Evolutionary conservation across 2,113 vertebrate species (phyloP), one percentile per base, ranked within the genome.

Genomic region (Xiphophorus couchianus): DNA sequence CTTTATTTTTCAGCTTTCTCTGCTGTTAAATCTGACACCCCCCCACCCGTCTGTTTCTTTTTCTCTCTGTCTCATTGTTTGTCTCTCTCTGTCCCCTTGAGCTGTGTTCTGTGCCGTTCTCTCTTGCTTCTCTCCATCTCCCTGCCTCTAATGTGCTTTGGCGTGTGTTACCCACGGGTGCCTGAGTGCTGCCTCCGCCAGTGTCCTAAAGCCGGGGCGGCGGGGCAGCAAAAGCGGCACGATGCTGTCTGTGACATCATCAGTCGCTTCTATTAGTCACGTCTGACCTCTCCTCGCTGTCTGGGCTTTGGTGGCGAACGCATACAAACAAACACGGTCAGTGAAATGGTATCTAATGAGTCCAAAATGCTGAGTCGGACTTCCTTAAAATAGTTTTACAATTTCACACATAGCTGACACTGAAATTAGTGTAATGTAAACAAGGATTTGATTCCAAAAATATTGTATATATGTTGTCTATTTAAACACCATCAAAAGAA

Each of bases 81-180:
- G 35, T 77, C 76, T 84, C 78, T 66, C 72, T 81, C 76, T 70
- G 79, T 91, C 88, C 86, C 88, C 84, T 86, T 77, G 79, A 90
- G 90, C 89, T 69, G 61, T 83, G 82, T 89, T 89, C 88, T 78
- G 75, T 85, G 70, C 39, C 81, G 84, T 76, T 82, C 84, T 81
- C 74, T 87, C 84, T 81, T n/a, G 71, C 75, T 81, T 87, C 75
- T 79, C 85, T 86, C 78, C 74, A 70, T 86, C 84, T 86, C 85
- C 68, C 74, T 80, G 71, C 81, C 83, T 91, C 81, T 93, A 92
- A 93, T 92, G 76, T 74, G 89, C 85, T 88, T 82, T 92, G 93
- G 90, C 91, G 80, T 92, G 91, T 77, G 83, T 86, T 88, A 88
- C 90, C 91, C 86, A 83, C 82, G 89, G 89, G 90, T 90, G 85